phyloP scores from a whole-genome alignment of 2,113 vertebrate species.

The Bolborhynchus lineola region DNA sequence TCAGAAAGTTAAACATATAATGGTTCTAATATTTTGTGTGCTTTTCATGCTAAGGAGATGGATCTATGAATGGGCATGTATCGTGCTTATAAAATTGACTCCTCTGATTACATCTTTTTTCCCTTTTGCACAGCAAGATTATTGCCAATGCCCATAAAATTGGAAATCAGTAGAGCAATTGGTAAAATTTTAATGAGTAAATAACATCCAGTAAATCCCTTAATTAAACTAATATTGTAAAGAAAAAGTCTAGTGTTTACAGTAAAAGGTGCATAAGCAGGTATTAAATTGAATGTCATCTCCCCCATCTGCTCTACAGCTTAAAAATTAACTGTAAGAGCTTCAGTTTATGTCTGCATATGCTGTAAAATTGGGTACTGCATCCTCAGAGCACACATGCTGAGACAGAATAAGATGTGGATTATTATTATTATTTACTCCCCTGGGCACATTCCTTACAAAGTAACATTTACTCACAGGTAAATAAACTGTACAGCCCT shows the following conservation, averaged over 20 bases:
- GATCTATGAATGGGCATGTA: background rate
- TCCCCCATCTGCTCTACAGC: constrained; percentile 25
- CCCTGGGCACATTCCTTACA: background rate
- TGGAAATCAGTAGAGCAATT: background rate
- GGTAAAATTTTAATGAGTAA: background rate
- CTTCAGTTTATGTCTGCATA: constrained; percentile 15
- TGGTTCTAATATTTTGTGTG: background rate
- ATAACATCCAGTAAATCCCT: background rate
- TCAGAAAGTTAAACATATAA: background rate
- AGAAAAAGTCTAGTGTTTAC: constrained; percentile 8
- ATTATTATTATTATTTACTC: background rate
- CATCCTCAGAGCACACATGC: background rate
- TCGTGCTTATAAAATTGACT: background rate
- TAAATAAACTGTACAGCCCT: background rate
- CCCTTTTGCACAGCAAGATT: background rate
- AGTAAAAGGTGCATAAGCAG: constrained; percentile 21
- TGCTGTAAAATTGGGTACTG: background rate
- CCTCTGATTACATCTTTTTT: background rate
- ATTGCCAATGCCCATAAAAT: background rate
- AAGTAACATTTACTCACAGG: background rate
- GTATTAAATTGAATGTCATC: constrained; percentile 20
- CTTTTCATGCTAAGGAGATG: background rate
- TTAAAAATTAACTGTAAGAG: constrained; percentile 23
- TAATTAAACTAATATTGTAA: constrained; percentile 25
- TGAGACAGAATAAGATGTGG: background rate